Conservation (phyloP, 2,113 vertebrate genomes). For the Oncorhynchus keta region DNA sequence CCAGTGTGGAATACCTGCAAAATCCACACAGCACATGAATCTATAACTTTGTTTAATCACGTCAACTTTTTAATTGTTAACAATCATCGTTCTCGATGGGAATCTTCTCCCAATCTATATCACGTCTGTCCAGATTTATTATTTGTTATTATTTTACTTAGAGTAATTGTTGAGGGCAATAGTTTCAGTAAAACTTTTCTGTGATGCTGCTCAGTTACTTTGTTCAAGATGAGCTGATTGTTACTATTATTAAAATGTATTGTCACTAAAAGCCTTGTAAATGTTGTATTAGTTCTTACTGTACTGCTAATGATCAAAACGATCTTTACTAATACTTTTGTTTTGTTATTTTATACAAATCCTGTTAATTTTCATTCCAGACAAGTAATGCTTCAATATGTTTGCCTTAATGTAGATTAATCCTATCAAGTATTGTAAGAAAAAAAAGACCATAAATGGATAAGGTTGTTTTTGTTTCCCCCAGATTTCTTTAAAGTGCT, state of each 20-base stretch:
- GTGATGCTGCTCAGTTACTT: constrained; percentile 44
- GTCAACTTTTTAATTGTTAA: constrained; percentile 69
- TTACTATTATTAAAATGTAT: constrained; percentile 44
- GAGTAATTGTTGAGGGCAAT: constrained; percentile 27
- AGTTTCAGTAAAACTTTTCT: constrained; percentile 33
- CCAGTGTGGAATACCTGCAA: constrained; percentile 44
- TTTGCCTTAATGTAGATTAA: constrained; percentile 92
- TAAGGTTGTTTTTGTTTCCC: constrained; percentile 48
- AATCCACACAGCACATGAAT: constrained; percentile 58
- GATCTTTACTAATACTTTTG: constrained; percentile 37
- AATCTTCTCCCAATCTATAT: constrained; percentile 46
- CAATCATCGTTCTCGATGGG: constrained; percentile 21
- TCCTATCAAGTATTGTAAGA: constrained; percentile 77
- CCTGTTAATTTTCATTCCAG: constrained; percentile 75
- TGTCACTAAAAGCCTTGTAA: constrained; percentile 51
- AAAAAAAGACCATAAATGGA: constrained; percentile 64
- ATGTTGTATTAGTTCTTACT: constrained; percentile 59
- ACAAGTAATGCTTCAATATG: constrained; percentile 80
- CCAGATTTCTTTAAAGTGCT: constrained; percentile 61
- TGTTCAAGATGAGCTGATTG: constrained; percentile 25
- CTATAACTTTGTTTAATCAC: constrained; percentile 65
- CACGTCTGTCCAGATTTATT: constrained; percentile 57
- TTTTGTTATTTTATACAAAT: constrained; percentile 73
- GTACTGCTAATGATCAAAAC: constrained; percentile 66
- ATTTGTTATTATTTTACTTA: constrained; percentile 30